Percentiles rank a stretch among this genome's conserved stretches.
phyloP scores from a whole-genome alignment of 2,797 vertebrate genomes.

The Taeniopygia guttata region DNA sequence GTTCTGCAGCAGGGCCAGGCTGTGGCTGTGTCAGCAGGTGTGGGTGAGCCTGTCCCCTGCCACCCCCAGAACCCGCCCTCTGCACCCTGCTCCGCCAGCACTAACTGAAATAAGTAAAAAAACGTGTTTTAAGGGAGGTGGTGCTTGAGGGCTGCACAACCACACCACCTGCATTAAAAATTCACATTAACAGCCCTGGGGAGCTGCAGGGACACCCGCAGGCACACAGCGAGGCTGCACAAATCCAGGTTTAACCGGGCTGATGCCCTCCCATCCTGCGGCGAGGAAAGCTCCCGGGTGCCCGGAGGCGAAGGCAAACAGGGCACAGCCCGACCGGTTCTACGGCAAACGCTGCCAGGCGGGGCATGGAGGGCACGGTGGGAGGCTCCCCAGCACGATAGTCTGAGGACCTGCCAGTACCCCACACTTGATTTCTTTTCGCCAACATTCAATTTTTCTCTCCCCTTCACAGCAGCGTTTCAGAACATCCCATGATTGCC shows the following conservation, averaged over 20 bases:
- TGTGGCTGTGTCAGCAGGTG: rapidly evolving
- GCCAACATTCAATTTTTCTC: not conserved
- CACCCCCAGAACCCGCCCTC: not conserved
- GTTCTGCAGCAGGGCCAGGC: no score
- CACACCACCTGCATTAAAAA: rapidly evolving
- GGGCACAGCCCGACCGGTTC: not conserved
- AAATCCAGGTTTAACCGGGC: rapidly evolving
- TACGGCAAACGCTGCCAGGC: rapidly evolving
- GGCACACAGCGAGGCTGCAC: not conserved
- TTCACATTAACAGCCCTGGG: not conserved
- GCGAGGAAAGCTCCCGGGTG: not conserved
- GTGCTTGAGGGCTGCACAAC: no score
- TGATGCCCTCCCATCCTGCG: rapidly evolving
- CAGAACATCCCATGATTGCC: not conserved
- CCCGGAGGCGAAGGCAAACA: not conserved
- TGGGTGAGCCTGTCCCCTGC: not conserved
- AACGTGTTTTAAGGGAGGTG: rapidly evolving
- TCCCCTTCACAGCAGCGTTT: not conserved
- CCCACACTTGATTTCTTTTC: not conserved
- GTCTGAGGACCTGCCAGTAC: rapidly evolving
- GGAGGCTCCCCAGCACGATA: not conserved
- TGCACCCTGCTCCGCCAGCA: rapidly evolving
- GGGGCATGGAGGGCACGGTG: not conserved
- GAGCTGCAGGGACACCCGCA: rapidly evolving
- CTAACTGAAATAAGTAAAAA: rapidly evolving